Base-by-base conservation (phyloP, 2,797 vertebrate genomes). In the Oryzias sinensis region DNA sequence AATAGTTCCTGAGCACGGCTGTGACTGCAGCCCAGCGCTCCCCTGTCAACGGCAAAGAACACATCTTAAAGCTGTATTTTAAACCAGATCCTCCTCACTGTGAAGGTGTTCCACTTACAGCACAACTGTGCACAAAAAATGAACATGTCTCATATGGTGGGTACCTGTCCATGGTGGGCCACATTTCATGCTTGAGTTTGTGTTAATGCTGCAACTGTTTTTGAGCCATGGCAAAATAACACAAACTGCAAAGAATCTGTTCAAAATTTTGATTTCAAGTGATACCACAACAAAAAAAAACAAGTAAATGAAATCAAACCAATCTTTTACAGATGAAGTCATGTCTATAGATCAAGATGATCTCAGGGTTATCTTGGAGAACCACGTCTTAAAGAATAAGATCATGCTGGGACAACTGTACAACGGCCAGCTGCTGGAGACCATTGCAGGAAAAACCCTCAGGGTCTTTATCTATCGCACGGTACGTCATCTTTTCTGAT, bases 391-490 rank as follows among this genome's bases (percentile, higher is more conserved):
- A 80, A 98, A 96, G 85, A 86, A 79, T 8, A 99, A 97, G 87
- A 42, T 97, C 59, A 87, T 91, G 4, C 92, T 99, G 45, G 94
- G 90, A 59, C 86, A 97, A 64, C 77, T 99, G 58, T 99, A 95
- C 88, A 97, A 96, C 22, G 97, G 97, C 53, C 97, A 99, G 76
- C 87, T 68, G 3, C 89, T 99, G 51, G 95, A 98, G 85, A 98
- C 96, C 40, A 84, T 98, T 1, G 93, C 90, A 55, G 97, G 97
- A 53, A 97, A 95, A 83, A 68, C 87, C 15, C 92, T 99, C 43
- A 87, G 97, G 78, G 95, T 99, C 60, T 99, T 98, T n/a, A 91
- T 99, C 46, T 99, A 99, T 72, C 97, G 97, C 54, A 96, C 95
- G 13, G 97, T 99, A 83, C 88, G 95, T 93, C 13, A 53, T 60